Percentiles rank a stretch among this genome's conserved stretches.
Evolutionary conservation across 2,113 vertebrate genomes (phyloP).

Genomic region (Cyanistes caeruleus): DNA sequence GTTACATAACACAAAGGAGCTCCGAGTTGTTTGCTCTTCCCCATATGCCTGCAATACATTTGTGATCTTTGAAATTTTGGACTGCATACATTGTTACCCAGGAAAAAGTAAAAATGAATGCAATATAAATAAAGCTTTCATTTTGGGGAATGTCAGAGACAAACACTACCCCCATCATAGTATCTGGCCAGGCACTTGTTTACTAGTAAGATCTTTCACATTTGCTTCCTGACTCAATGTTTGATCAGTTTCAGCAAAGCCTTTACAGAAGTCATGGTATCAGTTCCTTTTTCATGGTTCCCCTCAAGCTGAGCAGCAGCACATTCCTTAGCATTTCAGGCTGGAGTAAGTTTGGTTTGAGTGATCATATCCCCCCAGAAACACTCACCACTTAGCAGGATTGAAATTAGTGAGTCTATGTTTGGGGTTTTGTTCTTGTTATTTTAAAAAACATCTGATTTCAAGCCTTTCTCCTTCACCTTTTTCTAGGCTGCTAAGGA

Average conservation of each 20-base stretch:
- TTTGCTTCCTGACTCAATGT: neutral
- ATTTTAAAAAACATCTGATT: neutral
- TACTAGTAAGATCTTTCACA: neutral
- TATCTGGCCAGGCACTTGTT: neutral
- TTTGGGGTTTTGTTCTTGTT: neutral
- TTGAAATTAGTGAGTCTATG: neutral
- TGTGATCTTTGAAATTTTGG: neutral
- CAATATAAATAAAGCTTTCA: neutral
- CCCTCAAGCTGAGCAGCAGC: neutral
- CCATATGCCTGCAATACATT: neutral
- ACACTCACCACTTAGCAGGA: neutral
- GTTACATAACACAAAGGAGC: constrained; percentile 19
- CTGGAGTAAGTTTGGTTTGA: neutral
- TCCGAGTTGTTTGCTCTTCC: neutral
- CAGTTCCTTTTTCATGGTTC: neutral
- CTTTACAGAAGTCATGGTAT: neutral
- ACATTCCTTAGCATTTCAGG: neutral
- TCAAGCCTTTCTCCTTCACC: neutral
- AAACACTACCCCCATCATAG: neutral
- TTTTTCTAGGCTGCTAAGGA: neutral
- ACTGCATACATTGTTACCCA: neutral
- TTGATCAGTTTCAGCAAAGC: neutral
- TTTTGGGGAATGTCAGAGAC: neutral
- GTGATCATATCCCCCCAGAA: neutral
- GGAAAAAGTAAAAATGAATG: neutral